Evolutionary conservation across 2,113 vertebrate species (phyloP).

Genomic region (Zosterops borbonicus): DNA sequence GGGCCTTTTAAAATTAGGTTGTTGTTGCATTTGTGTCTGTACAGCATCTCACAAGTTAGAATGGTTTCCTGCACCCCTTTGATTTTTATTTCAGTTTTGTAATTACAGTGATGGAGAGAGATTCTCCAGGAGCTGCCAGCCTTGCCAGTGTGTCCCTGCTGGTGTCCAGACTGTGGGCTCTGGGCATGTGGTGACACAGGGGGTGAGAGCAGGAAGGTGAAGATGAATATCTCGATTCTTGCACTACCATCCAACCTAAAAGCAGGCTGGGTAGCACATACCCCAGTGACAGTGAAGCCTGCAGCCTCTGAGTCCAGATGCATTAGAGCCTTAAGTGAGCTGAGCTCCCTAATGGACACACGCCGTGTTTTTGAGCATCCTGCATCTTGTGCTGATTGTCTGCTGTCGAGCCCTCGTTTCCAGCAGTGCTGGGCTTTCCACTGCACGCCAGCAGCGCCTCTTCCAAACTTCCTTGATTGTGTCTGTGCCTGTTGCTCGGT

Average conservation of each 20-base stretch:
- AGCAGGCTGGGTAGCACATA: background rate
- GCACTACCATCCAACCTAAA: background rate
- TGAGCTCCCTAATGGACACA: constrained; percentile 8
- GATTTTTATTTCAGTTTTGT: background rate
- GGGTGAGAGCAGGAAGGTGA: background rate
- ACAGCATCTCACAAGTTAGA: background rate
- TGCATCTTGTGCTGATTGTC: constrained; percentile 5
- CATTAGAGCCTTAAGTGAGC: background rate
- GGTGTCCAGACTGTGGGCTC: background rate
- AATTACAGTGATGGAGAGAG: background rate
- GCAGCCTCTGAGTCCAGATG: background rate
- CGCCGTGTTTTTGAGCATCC: background rate
- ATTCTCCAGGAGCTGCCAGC: background rate
- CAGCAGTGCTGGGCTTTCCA: background rate
- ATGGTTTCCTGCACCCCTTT: background rate
- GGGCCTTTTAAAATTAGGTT: background rate
- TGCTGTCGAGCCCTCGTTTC: background rate
- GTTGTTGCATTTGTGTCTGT: background rate
- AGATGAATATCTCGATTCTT: background rate
- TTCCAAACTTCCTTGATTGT: constrained; percentile 63
- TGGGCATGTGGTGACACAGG: background rate
- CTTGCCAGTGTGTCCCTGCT: background rate
- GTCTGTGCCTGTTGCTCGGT: constrained; percentile 48
- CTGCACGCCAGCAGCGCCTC: background rate
- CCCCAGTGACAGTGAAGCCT: background rate